Evolutionary conservation across 2,113 vertebrate genomes (phyloP).

Genomic region (Mustela lutreola): DNA sequence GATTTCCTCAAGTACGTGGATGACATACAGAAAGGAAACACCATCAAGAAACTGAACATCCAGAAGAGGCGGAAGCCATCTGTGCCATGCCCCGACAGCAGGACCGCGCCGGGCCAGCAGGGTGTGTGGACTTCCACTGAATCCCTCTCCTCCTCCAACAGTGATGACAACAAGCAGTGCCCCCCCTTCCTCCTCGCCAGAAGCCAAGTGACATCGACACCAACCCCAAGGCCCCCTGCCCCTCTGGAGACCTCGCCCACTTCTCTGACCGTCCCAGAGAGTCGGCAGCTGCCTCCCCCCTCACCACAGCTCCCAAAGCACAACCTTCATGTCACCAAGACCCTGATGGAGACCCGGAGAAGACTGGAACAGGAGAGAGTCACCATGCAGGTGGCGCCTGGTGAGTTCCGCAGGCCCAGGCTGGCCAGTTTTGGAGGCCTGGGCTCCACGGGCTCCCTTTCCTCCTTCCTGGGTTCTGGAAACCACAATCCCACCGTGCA

Average conservation of each 20-base stretch:
- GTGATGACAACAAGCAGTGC: conserved; percentile 94
- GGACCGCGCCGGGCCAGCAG: conserved; percentile 86
- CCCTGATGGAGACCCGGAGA: conserved; percentile 97
- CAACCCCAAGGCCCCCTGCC: conserved; percentile 84
- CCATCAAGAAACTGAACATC: conserved; percentile 96
- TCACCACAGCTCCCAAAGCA: conserved; percentile 93
- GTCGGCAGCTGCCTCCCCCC: conserved; percentile 92
- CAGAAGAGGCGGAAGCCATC: conserved; percentile 91
- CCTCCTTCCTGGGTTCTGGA: conserved; percentile 92
- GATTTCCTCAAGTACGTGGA: conserved; percentile 99
- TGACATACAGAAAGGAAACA: conserved; percentile 98
- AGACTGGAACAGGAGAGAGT: conserved; percentile 96
- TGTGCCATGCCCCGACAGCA: conserved; percentile 78
- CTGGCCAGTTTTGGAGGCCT: conserved; percentile 96
- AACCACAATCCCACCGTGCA: conserved; percentile 87
- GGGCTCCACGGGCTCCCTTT: conserved; percentile 95
- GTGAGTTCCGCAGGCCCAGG: conserved; percentile 92
- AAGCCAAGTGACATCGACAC: conserved; percentile 85
- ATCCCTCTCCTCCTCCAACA: conserved; percentile 96
- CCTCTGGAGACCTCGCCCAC: conserved; percentile 88
- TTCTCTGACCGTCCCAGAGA: conserved; percentile 88
- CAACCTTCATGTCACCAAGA: conserved; percentile 97
- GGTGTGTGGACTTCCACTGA: conserved; percentile 95
- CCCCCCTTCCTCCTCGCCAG: conserved; percentile 87
- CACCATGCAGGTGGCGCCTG: conserved; percentile 90